Evolutionary conservation across 2,888 invertebrate species (phyloP).

Genomic region (Thymelicus acteon): DNA sequence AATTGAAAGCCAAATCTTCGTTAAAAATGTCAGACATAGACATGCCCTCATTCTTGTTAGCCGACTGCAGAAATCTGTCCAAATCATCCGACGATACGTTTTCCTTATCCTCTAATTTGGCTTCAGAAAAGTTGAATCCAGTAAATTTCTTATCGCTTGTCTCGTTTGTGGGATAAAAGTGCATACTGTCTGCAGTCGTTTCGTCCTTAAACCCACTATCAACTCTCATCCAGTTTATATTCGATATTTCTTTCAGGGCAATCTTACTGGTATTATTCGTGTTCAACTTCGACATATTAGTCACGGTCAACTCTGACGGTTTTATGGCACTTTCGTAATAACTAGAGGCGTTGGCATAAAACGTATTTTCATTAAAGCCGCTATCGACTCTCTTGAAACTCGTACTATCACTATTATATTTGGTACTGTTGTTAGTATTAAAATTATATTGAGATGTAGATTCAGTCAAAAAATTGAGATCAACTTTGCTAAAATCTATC

Average conservation of each 20-base stretch:
- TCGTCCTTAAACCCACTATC: constrained; percentile 81
- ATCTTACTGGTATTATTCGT: constrained; percentile 51
- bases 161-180: constrained; percentile 63
- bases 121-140: constrained; percentile 61
- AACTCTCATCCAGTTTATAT: constrained; percentile 75
- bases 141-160: constrained; percentile 54
- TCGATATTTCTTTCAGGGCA: constrained; percentile 75
- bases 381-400: constrained; percentile 76
- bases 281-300: constrained; percentile 57
- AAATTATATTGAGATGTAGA: constrained; percentile 65
- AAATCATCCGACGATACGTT: constrained; percentile 63
- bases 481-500: constrained; percentile 75
- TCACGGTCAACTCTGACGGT: constrained; percentile 77
- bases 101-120: constrained; percentile 67
- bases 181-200: constrained; percentile 68
- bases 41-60: constrained; percentile 67
- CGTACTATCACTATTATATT: constrained; percentile 58
- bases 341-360: constrained; percentile 74
- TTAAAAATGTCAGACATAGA: constrained; percentile 77
- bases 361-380: constrained; percentile 77
- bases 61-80: constrained; percentile 59
- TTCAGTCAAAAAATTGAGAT: constrained; percentile 80
- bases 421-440: constrained; percentile 55
- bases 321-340: constrained; percentile 82
- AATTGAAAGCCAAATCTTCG: constrained; percentile 76